phyloP scores from a whole-genome alignment of 2,113 vertebrate species.

The Haliaeetus leucogaster region DNA sequence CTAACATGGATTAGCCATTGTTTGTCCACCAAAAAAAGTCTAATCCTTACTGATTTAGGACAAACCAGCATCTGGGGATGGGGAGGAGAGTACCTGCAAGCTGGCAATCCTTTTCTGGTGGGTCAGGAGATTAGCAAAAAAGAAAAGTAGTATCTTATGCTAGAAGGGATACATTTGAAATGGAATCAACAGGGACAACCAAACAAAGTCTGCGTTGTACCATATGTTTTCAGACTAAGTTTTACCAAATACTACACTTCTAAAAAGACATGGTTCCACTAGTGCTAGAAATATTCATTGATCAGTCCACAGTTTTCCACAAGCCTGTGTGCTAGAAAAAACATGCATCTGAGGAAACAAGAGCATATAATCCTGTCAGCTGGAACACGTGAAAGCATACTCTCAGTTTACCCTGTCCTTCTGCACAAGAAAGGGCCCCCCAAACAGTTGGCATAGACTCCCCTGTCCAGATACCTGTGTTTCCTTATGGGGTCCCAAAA shows the following conservation, averaged over 20 bases:
- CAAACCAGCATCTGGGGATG: background rate
- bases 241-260: background rate
- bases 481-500: background rate
- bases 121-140: background rate
- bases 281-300: background rate
- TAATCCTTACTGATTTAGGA: background rate
- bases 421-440: background rate
- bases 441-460: background rate
- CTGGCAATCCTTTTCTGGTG: background rate
- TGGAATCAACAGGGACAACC: background rate
- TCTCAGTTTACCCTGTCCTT: background rate
- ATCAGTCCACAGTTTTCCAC: background rate
- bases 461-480: background rate
- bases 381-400: background rate
- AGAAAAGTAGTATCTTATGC: background rate
- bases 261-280: background rate
- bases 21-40: background rate
- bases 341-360: background rate
- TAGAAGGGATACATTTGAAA: background rate
- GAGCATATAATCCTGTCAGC: background rate
- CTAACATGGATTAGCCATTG: background rate
- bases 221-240: accelerated
- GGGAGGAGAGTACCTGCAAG: background rate
- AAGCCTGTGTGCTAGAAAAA: background rate
- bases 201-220: background rate